phyloP scores from a whole-genome alignment of 2,113 vertebrate species.

The Noctilio leporinus region DNA sequence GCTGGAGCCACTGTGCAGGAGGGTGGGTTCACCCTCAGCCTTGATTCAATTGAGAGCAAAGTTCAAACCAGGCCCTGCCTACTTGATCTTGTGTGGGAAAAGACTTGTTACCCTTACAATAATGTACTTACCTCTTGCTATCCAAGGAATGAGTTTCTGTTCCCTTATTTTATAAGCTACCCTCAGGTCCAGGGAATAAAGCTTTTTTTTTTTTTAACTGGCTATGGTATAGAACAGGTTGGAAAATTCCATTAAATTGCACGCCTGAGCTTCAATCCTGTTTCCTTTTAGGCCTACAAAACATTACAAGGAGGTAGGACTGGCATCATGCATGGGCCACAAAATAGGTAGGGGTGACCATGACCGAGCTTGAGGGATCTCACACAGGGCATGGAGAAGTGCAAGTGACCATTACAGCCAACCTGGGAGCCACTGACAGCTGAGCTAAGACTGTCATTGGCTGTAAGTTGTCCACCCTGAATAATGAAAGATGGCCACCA shows the following conservation, averaged over 20 bases:
- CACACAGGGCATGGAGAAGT: neutral
- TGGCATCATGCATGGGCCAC: neutral
- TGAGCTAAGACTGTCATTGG: neutral
- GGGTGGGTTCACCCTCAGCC: neutral
- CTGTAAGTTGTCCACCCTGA: neutral
- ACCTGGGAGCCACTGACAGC: neutral
- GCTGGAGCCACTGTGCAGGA: neutral
- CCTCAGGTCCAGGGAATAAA: neutral
- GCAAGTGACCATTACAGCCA: neutral
- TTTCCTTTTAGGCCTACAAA: neutral
- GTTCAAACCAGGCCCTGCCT: neutral
- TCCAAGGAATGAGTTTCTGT: neutral
- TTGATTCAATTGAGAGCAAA: neutral
- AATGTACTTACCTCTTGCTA: neutral
- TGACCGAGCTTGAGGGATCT: neutral
- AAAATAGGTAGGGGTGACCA: neutral
- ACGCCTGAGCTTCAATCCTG: neutral
- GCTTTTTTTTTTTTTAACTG: neutral
- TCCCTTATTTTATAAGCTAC: neutral
- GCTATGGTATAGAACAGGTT: neutral
- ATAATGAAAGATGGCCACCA: neutral
- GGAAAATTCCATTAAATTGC: slow-evolving; percentile 11
- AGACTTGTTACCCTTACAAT: neutral
- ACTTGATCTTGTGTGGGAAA: neutral
- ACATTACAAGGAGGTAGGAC: neutral